Evolutionary conservation across 2,888 invertebrate genomes (phyloP).

Genomic region (Tanypteryx hageni): DNA sequence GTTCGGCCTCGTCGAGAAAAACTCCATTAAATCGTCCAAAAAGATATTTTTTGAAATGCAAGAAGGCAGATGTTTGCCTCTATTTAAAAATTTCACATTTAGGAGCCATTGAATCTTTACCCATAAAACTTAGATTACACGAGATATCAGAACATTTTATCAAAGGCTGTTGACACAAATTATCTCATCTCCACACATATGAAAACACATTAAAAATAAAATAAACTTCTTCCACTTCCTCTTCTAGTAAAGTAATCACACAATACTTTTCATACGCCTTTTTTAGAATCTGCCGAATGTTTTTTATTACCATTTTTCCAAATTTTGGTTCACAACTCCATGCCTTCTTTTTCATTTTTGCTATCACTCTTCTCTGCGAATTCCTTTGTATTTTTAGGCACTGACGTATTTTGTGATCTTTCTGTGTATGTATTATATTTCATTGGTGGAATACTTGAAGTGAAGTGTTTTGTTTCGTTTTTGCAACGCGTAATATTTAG

Average conservation of each 20-base stretch:
- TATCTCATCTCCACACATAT: conserved; percentile 41
- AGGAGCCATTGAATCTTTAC: not conserved
- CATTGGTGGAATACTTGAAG: conserved; percentile 36
- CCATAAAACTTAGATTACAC: conserved; percentile 26
- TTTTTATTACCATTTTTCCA: conserved; percentile 44
- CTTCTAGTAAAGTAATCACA: conserved; percentile 41
- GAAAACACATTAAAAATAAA: conserved; percentile 56
- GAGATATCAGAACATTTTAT: conserved; percentile 16
- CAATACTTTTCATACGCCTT: not conserved
- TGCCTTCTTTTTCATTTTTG: conserved; percentile 39
- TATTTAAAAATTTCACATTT: conserved; percentile 46
- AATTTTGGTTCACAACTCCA: conserved; percentile 25
- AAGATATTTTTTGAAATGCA: conserved; percentile 41
- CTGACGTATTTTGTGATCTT: conserved; percentile 35
- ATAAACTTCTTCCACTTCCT: conserved; percentile 12
- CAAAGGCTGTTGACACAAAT: conserved; percentile 22
- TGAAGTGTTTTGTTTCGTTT: not conserved
- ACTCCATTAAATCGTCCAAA: conserved; percentile 16
- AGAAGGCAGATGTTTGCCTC: conserved; percentile 27
- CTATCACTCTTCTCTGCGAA: not conserved
- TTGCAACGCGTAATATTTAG: not conserved
- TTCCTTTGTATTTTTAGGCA: conserved; percentile 44
- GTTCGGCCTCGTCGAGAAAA: conserved; percentile 1
- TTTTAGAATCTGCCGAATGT: conserved; percentile 47
- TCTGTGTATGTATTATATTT: conserved; percentile 27